Evolutionary conservation across 2,888 invertebrate genomes (phyloP).

Genomic region (Drosophila anomalata): DNA sequence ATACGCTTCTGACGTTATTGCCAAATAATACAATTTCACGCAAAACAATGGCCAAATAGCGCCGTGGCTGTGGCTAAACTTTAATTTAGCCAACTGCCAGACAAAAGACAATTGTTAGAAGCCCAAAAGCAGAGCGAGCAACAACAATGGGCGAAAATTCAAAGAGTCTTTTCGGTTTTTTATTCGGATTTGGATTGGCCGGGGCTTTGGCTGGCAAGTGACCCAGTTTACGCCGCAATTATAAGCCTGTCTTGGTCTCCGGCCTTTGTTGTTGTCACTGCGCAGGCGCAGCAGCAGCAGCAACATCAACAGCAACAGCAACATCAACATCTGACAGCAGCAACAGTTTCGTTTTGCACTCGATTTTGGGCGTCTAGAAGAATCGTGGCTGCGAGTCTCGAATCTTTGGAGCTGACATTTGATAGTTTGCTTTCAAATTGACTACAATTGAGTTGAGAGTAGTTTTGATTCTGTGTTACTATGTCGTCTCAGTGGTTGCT

Average conservation of each 20-base stretch:
- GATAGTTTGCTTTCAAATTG: slow-evolving; percentile 80
- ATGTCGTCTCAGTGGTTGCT: slow-evolving; percentile 60
- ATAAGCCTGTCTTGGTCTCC: slow-evolving; percentile 63
- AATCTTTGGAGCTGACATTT: slow-evolving; percentile 69
- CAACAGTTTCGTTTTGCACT: slow-evolving; percentile 51
- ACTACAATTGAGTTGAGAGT: slow-evolving; percentile 66
- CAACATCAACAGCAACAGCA: slow-evolving; percentile 31
- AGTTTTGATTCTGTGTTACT: slow-evolving; percentile 62
- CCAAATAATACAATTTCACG: slow-evolving; percentile 57
- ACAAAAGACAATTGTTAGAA: slow-evolving; percentile 68
- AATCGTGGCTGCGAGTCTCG: slow-evolving; percentile 38
- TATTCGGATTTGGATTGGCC: slow-evolving; percentile 43
- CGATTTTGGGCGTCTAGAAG: slow-evolving; percentile 64
- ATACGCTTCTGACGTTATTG: slow-evolving; percentile 48
- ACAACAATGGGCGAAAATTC: slow-evolving; percentile 53
- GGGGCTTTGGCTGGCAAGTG: slow-evolving; percentile 45
- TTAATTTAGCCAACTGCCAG: slow-evolving; percentile 57
- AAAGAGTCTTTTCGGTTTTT: slow-evolving; percentile 32
- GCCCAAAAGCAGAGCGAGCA: slow-evolving; percentile 38
- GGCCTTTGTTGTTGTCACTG: slow-evolving; percentile 45
- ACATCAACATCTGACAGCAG: slow-evolving; percentile 32
- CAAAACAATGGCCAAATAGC: slow-evolving; percentile 63
- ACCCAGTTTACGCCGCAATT: slow-evolving; percentile 79
- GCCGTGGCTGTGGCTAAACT: slow-evolving; percentile 55
- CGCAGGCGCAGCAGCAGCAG: slow-evolving; percentile 65